These are phyloP conservation scores for Cercopithecus hamlyni DNA, from an alignment of 2,797 vertebrate genomes.

Conservation along the genomic window DNA sequence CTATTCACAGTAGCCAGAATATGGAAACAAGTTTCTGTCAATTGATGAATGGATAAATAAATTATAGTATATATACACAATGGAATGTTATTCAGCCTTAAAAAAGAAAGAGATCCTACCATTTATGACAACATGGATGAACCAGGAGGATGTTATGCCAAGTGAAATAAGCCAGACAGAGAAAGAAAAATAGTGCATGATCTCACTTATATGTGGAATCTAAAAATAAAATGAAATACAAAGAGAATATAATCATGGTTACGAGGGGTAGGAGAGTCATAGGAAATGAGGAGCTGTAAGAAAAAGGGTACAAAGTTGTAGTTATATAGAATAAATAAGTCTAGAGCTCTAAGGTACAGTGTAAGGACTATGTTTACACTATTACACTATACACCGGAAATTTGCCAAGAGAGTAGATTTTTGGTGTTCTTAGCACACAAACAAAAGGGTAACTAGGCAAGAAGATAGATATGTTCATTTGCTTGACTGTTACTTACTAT, in stretches of 20 bases:
- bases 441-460: background rate
- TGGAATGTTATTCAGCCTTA: background rate
- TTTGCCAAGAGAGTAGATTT: background rate
- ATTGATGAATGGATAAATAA: background rate
- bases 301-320: background rate
- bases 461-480: background rate
- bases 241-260: background rate
- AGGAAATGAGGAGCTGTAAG: background rate
- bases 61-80: background rate
- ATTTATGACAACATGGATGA: background rate
- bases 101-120: background rate
- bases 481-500: background rate
- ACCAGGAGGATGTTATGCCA: background rate
- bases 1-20: background rate
- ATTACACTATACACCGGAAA: background rate
- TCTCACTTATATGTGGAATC: background rate
- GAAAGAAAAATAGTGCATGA: background rate
- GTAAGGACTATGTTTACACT: background rate
- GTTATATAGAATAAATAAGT: background rate
- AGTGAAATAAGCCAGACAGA: background rate
- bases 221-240: background rate
- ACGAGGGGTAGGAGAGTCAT: background rate
- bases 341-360: background rate
- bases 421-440: background rate
- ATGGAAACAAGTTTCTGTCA: background rate